Evolutionary conservation across 2,888 invertebrate genomes (phyloP).

Genomic region (Boloria selene): DNA sequence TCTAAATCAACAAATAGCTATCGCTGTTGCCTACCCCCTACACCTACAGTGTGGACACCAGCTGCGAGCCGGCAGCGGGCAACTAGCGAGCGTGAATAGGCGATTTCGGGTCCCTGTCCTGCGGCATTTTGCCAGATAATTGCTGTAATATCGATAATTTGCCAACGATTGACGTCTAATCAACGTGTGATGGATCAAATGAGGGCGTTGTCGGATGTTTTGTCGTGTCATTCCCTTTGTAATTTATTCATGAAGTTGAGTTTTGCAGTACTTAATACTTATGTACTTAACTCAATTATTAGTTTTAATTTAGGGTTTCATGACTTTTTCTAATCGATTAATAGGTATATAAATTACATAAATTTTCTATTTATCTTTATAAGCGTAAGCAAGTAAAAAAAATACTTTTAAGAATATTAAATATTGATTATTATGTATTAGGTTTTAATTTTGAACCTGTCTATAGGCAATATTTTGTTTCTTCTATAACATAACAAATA

Average conservation of each 20-base stretch:
- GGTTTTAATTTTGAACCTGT: too few species aligned
- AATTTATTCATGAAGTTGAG: background rate
- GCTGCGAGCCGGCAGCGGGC: slow-evolving; percentile 48
- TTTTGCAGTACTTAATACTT: background rate
- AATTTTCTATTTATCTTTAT: too few species aligned
- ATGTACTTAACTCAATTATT: too few species aligned
- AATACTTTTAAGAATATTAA: too few species aligned
- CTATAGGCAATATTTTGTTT: too few species aligned
- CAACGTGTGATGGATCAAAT: slow-evolving; percentile 43
- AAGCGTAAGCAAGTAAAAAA: too few species aligned
- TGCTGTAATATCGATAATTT: slow-evolving; percentile 46
- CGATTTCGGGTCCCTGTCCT: slow-evolving; percentile 56
- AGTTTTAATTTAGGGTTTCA: background rate
- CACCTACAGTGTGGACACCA: slow-evolving; percentile 55
- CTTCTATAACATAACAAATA: too few species aligned
- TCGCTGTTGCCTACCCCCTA: slow-evolving; percentile 22
- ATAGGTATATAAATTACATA: too few species aligned
- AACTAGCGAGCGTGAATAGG: slow-evolving; percentile 77
- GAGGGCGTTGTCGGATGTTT: background rate
- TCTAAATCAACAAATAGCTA: slow-evolving; percentile 12
- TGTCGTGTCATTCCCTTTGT: background rate
- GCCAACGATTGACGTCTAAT: slow-evolving; percentile 46
- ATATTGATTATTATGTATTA: too few species aligned
- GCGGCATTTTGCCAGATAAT: slow-evolving; percentile 44
- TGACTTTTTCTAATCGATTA: too few species aligned